These are phyloP conservation scores for Cheilosia vulpina DNA, from an alignment of 2,888 invertebrate genomes.

Conservation along the genomic window DNA sequence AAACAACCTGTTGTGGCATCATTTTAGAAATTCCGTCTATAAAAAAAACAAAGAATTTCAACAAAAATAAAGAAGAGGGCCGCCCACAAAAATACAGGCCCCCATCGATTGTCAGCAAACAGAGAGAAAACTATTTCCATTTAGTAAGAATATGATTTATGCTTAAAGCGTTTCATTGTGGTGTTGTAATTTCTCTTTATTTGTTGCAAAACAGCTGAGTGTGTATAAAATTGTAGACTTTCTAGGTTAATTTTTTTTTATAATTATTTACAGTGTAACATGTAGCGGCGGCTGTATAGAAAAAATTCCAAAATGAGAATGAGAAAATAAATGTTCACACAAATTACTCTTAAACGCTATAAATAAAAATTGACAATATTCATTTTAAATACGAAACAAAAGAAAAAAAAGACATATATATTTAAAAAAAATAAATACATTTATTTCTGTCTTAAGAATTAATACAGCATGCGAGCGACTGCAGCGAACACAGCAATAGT, in stretches of 20 bases:
- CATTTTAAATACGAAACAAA: constrained; percentile 35
- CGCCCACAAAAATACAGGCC: neutral
- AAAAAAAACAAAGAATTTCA: neutral
- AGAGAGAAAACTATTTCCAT: neutral
- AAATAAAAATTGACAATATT: constrained; percentile 59
- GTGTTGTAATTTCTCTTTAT: constrained; percentile 40
- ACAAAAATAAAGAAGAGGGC: neutral
- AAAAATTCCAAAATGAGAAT: constrained; percentile 10
- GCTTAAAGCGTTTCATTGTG: neutral
- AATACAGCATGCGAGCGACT: constrained; percentile 80
- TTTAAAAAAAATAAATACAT: constrained; percentile 55
- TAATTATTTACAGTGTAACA: constrained; percentile 66
- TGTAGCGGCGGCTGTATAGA: constrained; percentile 47
- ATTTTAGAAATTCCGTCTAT: no score
- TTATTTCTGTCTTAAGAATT: constrained; percentile 73
- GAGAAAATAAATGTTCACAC: constrained; percentile 15
- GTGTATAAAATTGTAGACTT: constrained; percentile 56
- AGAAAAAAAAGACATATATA: constrained; percentile 14
- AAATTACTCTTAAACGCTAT: constrained; percentile 31
- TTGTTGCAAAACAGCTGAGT: constrained; percentile 26
- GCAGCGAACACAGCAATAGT: constrained; percentile 79
- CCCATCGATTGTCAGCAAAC: neutral
- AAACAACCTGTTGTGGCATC: neutral
- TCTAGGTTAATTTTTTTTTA: constrained; percentile 9
- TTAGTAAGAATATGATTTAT: neutral